Conservation (phyloP, 2,113 vertebrate species). For the Apus apus region DNA sequence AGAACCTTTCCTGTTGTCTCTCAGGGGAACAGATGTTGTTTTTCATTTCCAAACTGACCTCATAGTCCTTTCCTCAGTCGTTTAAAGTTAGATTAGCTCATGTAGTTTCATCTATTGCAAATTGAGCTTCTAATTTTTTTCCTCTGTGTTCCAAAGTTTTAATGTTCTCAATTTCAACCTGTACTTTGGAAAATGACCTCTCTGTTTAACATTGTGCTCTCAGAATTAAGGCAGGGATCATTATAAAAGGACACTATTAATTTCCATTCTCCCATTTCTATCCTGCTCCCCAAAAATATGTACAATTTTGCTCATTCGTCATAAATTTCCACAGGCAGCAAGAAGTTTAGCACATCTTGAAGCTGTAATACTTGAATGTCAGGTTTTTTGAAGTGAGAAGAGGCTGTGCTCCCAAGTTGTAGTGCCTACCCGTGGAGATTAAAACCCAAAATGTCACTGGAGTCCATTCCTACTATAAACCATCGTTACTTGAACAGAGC, state of each 20-base stretch:
- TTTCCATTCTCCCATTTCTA: background rate
- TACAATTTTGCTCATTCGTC: background rate
- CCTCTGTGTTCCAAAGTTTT: background rate
- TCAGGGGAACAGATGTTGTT: slow-evolving; percentile 7
- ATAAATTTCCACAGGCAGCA: background rate
- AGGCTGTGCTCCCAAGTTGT: background rate
- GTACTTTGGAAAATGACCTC: background rate
- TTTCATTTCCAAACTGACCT: background rate
- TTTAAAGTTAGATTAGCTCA: background rate
- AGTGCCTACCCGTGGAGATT: background rate
- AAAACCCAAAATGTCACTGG: background rate
- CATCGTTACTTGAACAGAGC: background rate
- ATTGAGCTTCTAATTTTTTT: background rate
- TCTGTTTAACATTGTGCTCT: background rate
- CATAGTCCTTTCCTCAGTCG: background rate
- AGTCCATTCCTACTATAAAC: background rate
- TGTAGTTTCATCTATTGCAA: background rate
- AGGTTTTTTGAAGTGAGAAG: background rate
- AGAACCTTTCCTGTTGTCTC: background rate
- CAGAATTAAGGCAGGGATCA: background rate
- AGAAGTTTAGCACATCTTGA: background rate
- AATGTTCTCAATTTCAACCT: background rate
- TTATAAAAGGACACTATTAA: background rate
- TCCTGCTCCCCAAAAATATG: background rate
- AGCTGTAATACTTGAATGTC: background rate